Conservation (phyloP, 2,888 invertebrate genomes). For the Myathropa florea region DNA sequence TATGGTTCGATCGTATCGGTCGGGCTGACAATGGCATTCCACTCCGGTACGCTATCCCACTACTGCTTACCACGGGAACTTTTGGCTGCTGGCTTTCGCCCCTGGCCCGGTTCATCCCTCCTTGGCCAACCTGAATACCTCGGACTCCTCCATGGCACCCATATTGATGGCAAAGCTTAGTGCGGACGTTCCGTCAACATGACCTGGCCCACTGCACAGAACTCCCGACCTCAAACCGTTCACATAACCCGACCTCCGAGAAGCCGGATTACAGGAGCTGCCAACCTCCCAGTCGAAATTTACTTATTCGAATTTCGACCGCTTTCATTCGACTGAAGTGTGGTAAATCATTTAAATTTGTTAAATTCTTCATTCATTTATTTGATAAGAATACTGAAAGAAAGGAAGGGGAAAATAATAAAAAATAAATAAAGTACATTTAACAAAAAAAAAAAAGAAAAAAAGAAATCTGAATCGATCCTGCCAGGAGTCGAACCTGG, state of each 20-base stretch:
- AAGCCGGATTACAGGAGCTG: constrained; percentile 97
- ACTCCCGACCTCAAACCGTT: constrained; percentile 75
- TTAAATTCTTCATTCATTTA: no score
- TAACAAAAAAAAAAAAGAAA: background rate
- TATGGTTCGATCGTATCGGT: constrained; percentile 59
- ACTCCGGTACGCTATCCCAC: constrained; percentile 99
- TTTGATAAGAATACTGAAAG: no score
- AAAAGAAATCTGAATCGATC: constrained; percentile 41
- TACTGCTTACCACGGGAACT: constrained; percentile 99
- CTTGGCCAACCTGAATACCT: constrained; percentile 94
- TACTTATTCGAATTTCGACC: background rate
- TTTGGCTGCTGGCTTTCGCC: constrained; percentile 99
- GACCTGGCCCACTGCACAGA: constrained; percentile 82
- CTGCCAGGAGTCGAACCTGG: constrained; percentile 71
- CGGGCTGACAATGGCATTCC: constrained; percentile 80
- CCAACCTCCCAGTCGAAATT: constrained; percentile 91
- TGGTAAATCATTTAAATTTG: background rate
- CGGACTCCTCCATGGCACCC: constrained; percentile 92
- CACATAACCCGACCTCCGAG: constrained; percentile 86
- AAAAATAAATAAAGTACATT: background rate
- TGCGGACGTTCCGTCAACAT: constrained; percentile 96
- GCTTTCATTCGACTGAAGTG: constrained; percentile 5
- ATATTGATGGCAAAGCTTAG: constrained; percentile 99
- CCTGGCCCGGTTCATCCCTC: constrained; percentile 99
- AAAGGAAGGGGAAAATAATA: no score